Base-by-base conservation (phyloP, 2,888 invertebrate species). In the Blastobasis adustella region DNA sequence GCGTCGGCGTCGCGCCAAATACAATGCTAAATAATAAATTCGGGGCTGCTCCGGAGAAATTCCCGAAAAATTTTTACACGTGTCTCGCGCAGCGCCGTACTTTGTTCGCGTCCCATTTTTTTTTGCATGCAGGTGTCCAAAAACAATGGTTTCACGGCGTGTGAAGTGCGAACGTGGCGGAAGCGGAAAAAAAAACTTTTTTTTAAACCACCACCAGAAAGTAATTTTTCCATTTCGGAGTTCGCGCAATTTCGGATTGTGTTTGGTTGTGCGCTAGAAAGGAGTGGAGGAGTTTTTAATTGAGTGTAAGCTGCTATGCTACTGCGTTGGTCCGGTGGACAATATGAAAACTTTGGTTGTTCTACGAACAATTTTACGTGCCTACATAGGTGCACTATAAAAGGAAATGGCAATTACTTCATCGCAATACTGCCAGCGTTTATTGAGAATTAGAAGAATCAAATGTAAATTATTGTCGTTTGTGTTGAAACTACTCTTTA, bases 121-220 rank as follows among this genome's bases (percentile, higher is more conserved):
- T 53, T 52, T 47, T 45, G n/a, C 37, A 4, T 43, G 37, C 47
- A 41, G 41, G 51, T 40, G 49, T 41, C 8, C 45, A 54, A 51
- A 46, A 52, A 45, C 49, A 49, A 51, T 47, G 47, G 37, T 45
- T 41, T 45, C 46, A 10, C 44, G 10, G 45, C 48, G 52, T 48
- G 48, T 50, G 50, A 54, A 50, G 42, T 48, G 38, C 51, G 42
- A 49, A 49, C 49, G 47, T 47, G 48, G 10, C 40, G 49, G 46
- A 45, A 47, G 49, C 7, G 50, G 44, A 54, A 49, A 40, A 43
- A 42, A 37, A 53, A 46, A 50, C 49, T 50, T 52, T 53, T 53
- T 42, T 8, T 42, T 42, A 5, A n/a, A n/a, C 6, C 10, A n/a
- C 10, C 10, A 5, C 6, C n/a, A 39, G 46, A 47, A 52, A 46